Evolutionary conservation across 2,113 vertebrate species (phyloP).

Genomic region (Xiphophorus maculatus): DNA sequence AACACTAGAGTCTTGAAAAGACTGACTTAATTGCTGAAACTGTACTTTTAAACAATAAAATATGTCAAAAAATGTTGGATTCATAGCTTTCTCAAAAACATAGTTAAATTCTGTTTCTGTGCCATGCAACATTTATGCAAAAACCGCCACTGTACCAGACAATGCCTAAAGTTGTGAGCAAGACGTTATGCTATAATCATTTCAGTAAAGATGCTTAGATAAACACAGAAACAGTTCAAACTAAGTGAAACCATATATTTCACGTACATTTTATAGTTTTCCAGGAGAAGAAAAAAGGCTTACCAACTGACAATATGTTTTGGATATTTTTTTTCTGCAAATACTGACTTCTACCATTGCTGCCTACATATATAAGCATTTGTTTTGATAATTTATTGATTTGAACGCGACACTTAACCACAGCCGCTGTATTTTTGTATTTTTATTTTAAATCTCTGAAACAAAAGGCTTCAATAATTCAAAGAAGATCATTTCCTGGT

Average conservation of each 20-base stretch:
- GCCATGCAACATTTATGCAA: background rate
- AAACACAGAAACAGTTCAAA: conserved; percentile 36
- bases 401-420: conserved; percentile 52
- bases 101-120: background rate
- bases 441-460: conserved; percentile 57
- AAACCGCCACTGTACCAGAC: background rate
- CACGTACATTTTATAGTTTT: conserved; percentile 65
- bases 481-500: conserved; percentile 3
- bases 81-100: background rate
- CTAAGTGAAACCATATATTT: conserved; percentile 34
- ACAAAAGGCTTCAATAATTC: conserved; percentile 37
- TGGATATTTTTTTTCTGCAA: conserved; percentile 71
- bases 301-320: conserved; percentile 60
- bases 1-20: background rate
- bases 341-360: conserved; percentile 77
- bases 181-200: conserved; percentile 48
- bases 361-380: conserved; percentile 73
- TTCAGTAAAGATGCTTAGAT: conserved; percentile 33
- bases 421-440: conserved; percentile 29
- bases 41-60: background rate
- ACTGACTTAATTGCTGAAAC: background rate
- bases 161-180: conserved; percentile 61
- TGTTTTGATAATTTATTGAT: conserved; percentile 63
- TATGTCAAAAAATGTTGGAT: background rate
- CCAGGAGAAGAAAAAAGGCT: conserved; percentile 57